Base-by-base conservation (phyloP, 1,140 invertebrate species). In the Microplitis demolitor region DNA sequence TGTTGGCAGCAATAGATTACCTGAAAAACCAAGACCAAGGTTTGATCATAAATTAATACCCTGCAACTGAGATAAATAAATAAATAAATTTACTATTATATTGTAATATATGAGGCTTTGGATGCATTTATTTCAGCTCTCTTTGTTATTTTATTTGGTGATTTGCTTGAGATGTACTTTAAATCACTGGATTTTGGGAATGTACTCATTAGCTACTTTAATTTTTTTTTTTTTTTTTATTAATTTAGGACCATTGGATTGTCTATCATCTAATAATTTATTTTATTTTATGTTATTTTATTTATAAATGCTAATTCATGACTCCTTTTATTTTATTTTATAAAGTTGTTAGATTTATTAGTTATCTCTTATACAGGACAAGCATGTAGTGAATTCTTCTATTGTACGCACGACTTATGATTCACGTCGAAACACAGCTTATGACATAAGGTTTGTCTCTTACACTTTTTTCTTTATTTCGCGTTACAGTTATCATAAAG, bases 21-120 rank as follows among this genome's bases (percentile, higher is more conserved):
- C 93, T 64, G 95, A 96, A 82, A 92, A 93, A 80, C 92, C 93
- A 78, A 87, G 94, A 87, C 92, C 94, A 84, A 92, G 94, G 91
- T 94, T 92, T 87, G 91, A 90, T 50, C 54, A 13, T 74, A 24
- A 45, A 45, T 45, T 45, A 45, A 45, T 45, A 6, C 6, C 39
- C 39, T 24, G 24, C 24, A 24, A 24, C 24, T 24, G 24, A 24
- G 24, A 24, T 24, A 24, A 24, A 24, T 24, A 50, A 13, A 24
- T 24, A 24, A 24, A 24, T 24, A 50, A 13, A 50, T 50, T 50
- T 50, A 45, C 39, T 45, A 6, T 45, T 45, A 45, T 11, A 24
- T 24, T 24, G 24, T 24, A 24, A 24, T 24, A 24, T 45, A 45
- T 45, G 39, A 45, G 39, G 39, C 39, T 45, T 45, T 45, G 39